These are phyloP conservation scores for Fulica atra DNA, from an alignment of 2,113 vertebrate species.

Conservation along the genomic window DNA sequence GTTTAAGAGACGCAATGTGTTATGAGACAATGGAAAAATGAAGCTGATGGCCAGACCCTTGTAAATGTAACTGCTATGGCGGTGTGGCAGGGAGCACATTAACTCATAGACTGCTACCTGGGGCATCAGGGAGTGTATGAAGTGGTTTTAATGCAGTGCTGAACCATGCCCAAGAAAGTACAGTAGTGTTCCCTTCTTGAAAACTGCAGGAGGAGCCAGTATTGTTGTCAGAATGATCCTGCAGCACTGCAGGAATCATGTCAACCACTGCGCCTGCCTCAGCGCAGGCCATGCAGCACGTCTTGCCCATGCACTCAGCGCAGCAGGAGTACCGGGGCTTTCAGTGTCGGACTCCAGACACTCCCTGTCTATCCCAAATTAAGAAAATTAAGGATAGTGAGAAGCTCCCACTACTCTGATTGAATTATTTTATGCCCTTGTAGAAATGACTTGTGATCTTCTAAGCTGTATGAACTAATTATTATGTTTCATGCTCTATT, in stretches of 20 bases:
- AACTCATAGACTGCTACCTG: background rate
- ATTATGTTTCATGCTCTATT: background rate
- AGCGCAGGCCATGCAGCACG: no score
- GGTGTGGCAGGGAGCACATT: background rate
- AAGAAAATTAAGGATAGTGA: background rate
- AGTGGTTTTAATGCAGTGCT: background rate
- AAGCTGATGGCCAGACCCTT: background rate
- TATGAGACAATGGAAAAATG: background rate
- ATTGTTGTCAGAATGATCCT: rapidly evolving
- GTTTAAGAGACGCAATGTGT: background rate
- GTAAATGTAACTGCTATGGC: background rate
- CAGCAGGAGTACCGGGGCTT: background rate
- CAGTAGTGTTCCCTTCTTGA: background rate
- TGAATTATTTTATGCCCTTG: background rate
- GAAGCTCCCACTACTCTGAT: background rate
- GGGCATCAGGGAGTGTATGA: background rate
- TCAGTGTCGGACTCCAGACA: background rate
- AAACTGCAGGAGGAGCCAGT: background rate
- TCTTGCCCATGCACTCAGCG: background rate
- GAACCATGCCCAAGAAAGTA: background rate
- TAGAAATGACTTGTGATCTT: background rate
- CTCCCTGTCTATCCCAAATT: rapidly evolving
- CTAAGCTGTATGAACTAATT: background rate
- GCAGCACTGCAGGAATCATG: background rate
- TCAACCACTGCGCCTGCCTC: background rate